Evolutionary conservation across 2,113 vertebrate genomes (phyloP).

Genomic region (Numida meleagris): DNA sequence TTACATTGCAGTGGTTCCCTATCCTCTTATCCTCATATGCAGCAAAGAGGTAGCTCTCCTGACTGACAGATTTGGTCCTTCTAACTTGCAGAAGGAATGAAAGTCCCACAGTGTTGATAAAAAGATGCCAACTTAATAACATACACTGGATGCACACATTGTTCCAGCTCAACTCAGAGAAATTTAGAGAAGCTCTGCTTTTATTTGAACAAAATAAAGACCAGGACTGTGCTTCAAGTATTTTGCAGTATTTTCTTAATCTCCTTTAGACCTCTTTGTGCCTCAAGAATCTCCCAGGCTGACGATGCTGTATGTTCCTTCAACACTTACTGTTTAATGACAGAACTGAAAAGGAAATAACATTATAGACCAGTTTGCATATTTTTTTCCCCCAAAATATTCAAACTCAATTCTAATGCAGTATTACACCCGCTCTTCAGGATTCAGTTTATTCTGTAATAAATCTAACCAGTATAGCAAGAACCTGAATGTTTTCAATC

Average conservation of each 20-base stretch:
- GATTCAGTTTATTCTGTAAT: neutral
- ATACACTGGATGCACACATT: neutral
- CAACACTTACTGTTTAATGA: neutral
- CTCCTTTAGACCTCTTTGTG: neutral
- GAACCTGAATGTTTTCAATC: neutral
- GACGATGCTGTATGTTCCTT: fast-evolving
- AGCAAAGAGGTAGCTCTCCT: neutral
- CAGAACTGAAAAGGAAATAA: neutral
- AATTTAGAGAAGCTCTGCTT: neutral
- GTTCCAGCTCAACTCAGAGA: neutral
- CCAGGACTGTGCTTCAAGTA: neutral
- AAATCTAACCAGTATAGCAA: fast-evolving
- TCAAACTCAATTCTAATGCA: neutral
- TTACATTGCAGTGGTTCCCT: neutral
- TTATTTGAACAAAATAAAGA: neutral
- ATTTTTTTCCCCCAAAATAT: neutral
- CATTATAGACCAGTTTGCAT: neutral
- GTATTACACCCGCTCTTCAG: neutral
- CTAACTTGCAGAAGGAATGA: neutral
- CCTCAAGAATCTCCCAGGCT: neutral
- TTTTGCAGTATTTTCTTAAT: neutral
- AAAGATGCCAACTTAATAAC: neutral
- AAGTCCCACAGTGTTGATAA: neutral
- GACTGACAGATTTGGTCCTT: neutral
- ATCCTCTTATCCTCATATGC: neutral